These are phyloP conservation scores for Bolinopsis microptera DNA, from an alignment of 37 sponge, comb jelly and placozoan genomes.

Conservation along the genomic window DNA sequence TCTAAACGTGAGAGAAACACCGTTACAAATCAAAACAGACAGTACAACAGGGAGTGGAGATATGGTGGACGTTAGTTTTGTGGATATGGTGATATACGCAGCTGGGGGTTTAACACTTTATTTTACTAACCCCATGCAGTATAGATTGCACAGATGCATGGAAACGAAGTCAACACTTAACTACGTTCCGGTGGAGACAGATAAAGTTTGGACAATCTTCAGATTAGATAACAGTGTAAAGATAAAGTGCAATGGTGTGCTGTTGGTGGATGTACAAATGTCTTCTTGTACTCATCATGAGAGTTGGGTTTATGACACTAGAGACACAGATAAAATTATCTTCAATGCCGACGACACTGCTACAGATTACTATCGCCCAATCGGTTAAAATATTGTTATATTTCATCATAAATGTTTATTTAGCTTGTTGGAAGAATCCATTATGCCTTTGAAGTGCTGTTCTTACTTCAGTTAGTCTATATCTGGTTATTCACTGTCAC, in stretches of 20 bases:
- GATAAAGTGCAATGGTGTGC: conserved; percentile 1
- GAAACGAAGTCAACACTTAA: background rate
- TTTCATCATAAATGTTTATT: too few species aligned
- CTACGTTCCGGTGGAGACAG: background rate
- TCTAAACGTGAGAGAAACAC: background rate
- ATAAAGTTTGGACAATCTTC: conserved; percentile 14
- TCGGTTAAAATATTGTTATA: too few species aligned
- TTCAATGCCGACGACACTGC: background rate
- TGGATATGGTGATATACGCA: background rate
- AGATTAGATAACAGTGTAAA: background rate
- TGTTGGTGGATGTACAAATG: background rate
- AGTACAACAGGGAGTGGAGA: background rate
- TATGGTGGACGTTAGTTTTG: background rate
- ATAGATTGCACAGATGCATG: background rate
- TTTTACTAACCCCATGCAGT: background rate
- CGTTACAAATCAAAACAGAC: conserved; percentile 19
- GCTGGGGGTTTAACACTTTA: background rate
- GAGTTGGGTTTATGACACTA: background rate
- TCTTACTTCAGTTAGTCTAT: too few species aligned
- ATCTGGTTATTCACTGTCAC: too few species aligned
- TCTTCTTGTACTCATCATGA: background rate
- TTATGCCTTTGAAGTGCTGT: too few species aligned
- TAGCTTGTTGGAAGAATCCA: too few species aligned
- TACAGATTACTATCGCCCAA: background rate
- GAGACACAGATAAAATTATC: background rate